Percentiles rank a stretch among this genome's conserved stretches.
These are phyloP conservation scores for Sapajus apella DNA, from an alignment of 2,113 vertebrate species.

Conservation along the genomic window DNA sequence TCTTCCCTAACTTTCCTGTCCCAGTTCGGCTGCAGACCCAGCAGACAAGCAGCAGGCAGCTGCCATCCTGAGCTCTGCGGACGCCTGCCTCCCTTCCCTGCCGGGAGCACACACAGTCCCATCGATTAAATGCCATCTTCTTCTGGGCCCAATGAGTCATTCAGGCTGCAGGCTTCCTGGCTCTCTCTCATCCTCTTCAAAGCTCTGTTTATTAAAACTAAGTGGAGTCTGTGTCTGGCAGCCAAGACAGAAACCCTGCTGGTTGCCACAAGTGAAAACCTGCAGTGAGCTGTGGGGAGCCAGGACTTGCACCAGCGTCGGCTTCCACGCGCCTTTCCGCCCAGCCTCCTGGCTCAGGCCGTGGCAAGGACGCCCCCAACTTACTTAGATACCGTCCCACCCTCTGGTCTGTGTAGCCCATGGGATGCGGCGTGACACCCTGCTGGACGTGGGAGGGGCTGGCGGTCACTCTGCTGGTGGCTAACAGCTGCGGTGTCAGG, in stretches of 20 bases:
- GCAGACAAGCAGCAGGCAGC: background rate
- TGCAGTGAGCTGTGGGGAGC: accelerated
- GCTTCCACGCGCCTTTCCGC: background rate
- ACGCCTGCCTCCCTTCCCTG: too few species aligned
- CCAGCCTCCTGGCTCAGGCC: accelerated
- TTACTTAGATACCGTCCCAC: accelerated
- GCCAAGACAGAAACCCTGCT: background rate
- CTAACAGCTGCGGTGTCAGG: background rate
- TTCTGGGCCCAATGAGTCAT: background rate
- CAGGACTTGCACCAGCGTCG: background rate
- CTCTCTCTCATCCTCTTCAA: background rate
- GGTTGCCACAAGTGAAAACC: accelerated
- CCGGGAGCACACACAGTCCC: background rate
- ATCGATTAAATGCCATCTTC: background rate
- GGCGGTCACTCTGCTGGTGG: background rate
- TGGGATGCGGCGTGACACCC: too few species aligned
- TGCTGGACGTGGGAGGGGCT: background rate
- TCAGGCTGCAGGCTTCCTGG: background rate
- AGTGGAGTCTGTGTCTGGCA: background rate
- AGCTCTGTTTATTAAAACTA: background rate
- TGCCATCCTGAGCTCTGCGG: background rate
- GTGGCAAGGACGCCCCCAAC: accelerated
- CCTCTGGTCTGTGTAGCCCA: background rate
- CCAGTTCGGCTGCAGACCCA: background rate
- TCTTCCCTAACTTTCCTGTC: background rate